phyloP scores from a whole-genome alignment of 2,888 invertebrate genomes.

The Caenorhabditis wallacei region DNA sequence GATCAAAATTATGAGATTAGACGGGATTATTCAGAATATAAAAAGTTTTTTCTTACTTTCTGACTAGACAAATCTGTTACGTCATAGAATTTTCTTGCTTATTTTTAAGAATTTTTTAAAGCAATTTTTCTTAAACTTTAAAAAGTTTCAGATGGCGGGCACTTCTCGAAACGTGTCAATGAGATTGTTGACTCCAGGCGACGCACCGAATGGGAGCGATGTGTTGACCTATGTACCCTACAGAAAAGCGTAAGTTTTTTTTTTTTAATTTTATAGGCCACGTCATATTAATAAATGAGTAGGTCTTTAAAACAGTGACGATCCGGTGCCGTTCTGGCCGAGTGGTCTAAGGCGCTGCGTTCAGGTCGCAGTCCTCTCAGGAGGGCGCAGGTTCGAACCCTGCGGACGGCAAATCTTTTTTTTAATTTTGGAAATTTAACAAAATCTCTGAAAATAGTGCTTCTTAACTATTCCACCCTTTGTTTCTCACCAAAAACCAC shows the following conservation, averaged over 20 bases:
- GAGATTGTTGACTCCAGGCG: slow-evolving; percentile 11
- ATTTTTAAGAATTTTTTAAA: neutral
- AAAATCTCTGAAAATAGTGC: too few species aligned
- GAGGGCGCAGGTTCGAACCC: slow-evolving; percentile 79
- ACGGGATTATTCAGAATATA: too few species aligned
- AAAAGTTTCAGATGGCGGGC: slow-evolving; percentile 18
- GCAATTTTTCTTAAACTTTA: too few species aligned
- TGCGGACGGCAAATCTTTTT: slow-evolving; percentile 63
- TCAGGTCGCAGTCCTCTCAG: slow-evolving; percentile 88
- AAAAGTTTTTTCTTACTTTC: too few species aligned
- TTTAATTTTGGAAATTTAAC: neutral
- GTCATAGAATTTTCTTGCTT: neutral
- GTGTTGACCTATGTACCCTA: slow-evolving; percentile 26
- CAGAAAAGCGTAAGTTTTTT: slow-evolving; percentile 32
- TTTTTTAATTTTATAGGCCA: neutral
- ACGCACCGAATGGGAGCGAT: slow-evolving; percentile 10
- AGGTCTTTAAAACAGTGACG: too few species aligned
- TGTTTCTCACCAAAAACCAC: slow-evolving; percentile 28
- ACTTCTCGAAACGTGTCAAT: slow-evolving; percentile 36
- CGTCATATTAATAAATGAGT: neutral
- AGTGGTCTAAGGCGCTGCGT: slow-evolving; percentile 93
- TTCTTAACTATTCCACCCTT: neutral
- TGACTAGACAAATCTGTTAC: too few species aligned
- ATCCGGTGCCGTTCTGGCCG: slow-evolving; percentile 76
- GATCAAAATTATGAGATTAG: too few species aligned